Base-by-base conservation (phyloP, 2,113 vertebrate genomes). In the Dasyornis broadbenti region DNA sequence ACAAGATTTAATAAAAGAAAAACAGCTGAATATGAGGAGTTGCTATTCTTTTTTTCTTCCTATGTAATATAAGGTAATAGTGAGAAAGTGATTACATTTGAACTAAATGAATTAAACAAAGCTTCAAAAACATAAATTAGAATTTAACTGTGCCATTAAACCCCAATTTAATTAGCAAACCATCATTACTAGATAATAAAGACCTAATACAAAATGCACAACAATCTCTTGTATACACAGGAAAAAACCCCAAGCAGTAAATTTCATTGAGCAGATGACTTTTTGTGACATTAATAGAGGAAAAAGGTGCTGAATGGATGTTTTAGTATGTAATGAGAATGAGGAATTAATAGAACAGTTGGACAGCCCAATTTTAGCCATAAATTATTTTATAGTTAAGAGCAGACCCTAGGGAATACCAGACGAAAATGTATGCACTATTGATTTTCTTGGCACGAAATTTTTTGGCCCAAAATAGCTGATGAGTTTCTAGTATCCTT, bases 81-180 rank as follows among this genome's bases (percentile, higher is more conserved):
- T 94, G 97, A 97, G 96, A 97, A 97, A 97, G 92, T 20, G 30
- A 98, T 97, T 97, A 90, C 96, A 93, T 97, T 98, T 96, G 92
- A 97, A 97, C 93, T 91, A 97, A 98, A 98, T 86, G 96, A 98
- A 98, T 98, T 98, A 98, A 98, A 97, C 95, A 98, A 97, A 98
- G 92, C 97, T 97, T 92, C 95, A 94, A 98, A 97, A 98, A 97
- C 97, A 98, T 98, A 98, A 98, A 98, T 98, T 98, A 98, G 97
- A 97, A 98, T 98, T 98, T 98, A 98, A 98, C 97, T 97, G 97
- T 95, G 96, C 97, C 93, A 97, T 98, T 98, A 98, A 97, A 97
- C 96, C 63, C 94, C 97, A 97, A 98, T 98, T 98, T 98, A 98
- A 98, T 98, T 98, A 97, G 92, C 89, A 97, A 98, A 88, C 97